Evolutionary conservation across 2,888 invertebrate genomes (phyloP), one percentile per base, ranked within the genome.

Genomic region (Operophtera brumata): DNA sequence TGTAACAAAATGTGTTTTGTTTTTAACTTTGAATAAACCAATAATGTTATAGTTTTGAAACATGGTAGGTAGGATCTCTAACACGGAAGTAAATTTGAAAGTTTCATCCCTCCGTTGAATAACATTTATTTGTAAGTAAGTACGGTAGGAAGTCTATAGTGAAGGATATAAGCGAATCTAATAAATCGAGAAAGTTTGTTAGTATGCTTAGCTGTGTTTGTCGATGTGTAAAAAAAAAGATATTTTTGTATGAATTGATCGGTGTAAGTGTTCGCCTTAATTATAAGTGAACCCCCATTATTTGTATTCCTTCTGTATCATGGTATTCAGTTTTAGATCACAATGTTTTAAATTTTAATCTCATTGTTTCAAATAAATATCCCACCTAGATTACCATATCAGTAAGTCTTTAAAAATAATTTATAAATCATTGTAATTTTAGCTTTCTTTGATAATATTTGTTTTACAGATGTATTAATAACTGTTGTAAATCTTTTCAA

Each of bases 231-330:
- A 84, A 86, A 80, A 32, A 83, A 86, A 86, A 84, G 80, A 88
- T 90, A 90, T 89, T 90, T 90, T 90, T 90, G 86, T 90, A 89
- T 87, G 86, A 77, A 81, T 81, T 78, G 75, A 77, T 82, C 72
- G 75, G 77, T 73, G 70, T 84, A 84, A 83, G 81, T 78, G 77
- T 80, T 80, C 70, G 81, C 78, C 74, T 79, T 83, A 79, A 73
- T 65, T 67, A 69, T 79, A 79, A 76, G 73, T 71, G 61, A 59
- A 64, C 57, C 61, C 60, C 46, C 57, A 54, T 57, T 13, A 11
- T 51, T 52, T 53, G 48, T 60, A 47, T 44, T 7, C 12, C 49
- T 48, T 57, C 34, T 36, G 58, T 43, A 42, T 54, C 44, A 50
- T 34, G 42, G 47, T 61, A 41, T 55, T 47, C 47, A 39, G 42